Evolutionary conservation across 2,113 vertebrate genomes (phyloP).

Genomic region (Micromys minutus): DNA sequence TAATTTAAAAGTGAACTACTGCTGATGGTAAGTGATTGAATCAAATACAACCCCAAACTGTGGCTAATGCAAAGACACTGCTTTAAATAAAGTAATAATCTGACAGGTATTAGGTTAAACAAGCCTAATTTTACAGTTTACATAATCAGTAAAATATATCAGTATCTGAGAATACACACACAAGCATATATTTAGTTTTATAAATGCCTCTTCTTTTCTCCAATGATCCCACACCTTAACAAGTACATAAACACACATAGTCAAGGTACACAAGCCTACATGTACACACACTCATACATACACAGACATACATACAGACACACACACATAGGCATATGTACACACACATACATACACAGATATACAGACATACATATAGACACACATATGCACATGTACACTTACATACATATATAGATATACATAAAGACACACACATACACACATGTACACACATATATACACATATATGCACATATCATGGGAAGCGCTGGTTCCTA

Average conservation of each 20-base stretch:
- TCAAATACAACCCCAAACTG: neutral
- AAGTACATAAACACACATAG: too few species aligned
- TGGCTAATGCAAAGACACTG: neutral
- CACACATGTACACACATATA: neutral
- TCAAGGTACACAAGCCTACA: too few species aligned
- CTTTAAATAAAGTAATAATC: constrained; percentile 10
- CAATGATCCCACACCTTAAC: too few species aligned
- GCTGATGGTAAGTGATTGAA: neutral
- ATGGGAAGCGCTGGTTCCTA: neutral
- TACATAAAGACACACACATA: neutral
- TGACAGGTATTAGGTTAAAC: neutral
- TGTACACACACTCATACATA: neutral
- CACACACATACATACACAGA: neutral
- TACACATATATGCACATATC: neutral
- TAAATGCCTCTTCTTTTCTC: neutral
- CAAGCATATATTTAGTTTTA: neutral
- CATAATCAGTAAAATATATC: neutral
- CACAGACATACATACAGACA: neutral
- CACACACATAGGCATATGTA: neutral
- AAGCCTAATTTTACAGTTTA: neutral
- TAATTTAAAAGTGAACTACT: constrained; percentile 8
- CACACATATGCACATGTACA: neutral
- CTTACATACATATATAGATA: neutral
- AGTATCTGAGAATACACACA: neutral
- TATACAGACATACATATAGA: rapidly evolving